These are phyloP conservation scores for Leucozona laternaria DNA, from an alignment of 2,888 invertebrate genomes.

Conservation along the genomic window DNA sequence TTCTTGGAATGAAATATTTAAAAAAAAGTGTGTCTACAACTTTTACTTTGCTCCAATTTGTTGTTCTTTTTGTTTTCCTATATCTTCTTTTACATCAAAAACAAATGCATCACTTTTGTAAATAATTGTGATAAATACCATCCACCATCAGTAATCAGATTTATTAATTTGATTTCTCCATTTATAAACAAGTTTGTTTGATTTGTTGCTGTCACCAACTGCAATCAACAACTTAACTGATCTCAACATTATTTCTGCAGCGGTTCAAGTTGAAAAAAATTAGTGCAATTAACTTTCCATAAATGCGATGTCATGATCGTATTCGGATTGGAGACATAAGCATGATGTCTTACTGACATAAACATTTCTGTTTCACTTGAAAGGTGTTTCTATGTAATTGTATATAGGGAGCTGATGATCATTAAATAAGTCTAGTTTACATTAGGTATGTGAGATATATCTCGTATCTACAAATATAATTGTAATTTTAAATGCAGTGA, in stretches of 20 bases:
- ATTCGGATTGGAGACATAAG: not conserved
- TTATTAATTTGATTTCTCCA: constrained; percentile 21
- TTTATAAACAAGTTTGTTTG: constrained; percentile 6
- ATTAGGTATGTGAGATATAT: too few species aligned
- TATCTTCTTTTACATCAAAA: not conserved
- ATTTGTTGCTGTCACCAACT: not conserved
- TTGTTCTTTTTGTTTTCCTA: not conserved
- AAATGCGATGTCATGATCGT: not conserved
- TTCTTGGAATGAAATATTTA: not conserved
- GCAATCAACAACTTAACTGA: not conserved
- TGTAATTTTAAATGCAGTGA: too few species aligned
- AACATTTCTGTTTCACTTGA: not conserved
- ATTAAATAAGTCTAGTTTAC: not conserved
- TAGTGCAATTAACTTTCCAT: constrained; percentile 37
- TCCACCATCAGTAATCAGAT: not conserved
- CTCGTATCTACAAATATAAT: too few species aligned
- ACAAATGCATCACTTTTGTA: constrained; percentile 7
- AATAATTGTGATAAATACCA: constrained; percentile 14
- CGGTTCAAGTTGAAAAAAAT: not conserved
- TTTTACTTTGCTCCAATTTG: constrained; percentile 21
- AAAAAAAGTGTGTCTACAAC: not conserved
- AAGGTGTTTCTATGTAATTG: not conserved
- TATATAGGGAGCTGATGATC: not conserved
- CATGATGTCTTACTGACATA: constrained; percentile 12
- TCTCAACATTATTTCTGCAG: not conserved